Conservation (phyloP, 2,797 vertebrate genomes). For the Acipenser oxyrinchus region DNA sequence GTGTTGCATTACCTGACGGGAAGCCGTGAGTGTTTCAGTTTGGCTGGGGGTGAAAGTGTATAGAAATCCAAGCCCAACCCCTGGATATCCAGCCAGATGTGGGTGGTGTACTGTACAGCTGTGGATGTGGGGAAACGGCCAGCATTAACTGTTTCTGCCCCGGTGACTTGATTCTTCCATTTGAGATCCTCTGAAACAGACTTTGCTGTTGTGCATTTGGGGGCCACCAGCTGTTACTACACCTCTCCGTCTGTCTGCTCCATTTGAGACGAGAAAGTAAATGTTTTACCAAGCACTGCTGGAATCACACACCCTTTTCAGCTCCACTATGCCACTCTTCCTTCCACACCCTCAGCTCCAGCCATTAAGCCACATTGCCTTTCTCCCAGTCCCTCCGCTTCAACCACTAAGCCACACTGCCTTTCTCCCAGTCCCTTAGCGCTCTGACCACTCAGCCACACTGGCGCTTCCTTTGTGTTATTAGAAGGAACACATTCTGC, state of each 20-base stretch:
- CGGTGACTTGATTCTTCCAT: too few species aligned
- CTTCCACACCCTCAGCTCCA: background rate
- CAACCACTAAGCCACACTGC: background rate
- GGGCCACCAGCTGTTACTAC: too few species aligned
- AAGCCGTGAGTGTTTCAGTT: background rate
- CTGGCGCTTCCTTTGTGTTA: too few species aligned
- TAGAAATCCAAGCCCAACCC: background rate
- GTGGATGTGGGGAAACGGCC: background rate
- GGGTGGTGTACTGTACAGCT: background rate
- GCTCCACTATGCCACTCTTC: background rate
- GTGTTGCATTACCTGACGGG: background rate
- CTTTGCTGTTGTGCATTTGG: too few species aligned
- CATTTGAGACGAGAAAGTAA: too few species aligned
- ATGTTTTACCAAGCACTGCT: too few species aligned
- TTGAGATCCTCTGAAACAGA: too few species aligned
- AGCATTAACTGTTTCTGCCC: too few species aligned
- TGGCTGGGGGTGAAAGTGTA: background rate
- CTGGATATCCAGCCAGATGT: conserved; percentile 8
- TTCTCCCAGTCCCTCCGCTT: background rate
- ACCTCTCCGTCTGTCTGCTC: too few species aligned
- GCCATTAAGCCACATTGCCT: background rate
- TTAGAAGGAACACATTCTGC: conserved; percentile 30
- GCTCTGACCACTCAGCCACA: conserved; percentile 17
- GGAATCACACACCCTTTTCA: too few species aligned
- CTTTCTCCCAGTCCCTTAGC: conserved; percentile 21